Base-by-base conservation (phyloP, 2,113 vertebrate species). In the Phylloscopus whistleri region DNA sequence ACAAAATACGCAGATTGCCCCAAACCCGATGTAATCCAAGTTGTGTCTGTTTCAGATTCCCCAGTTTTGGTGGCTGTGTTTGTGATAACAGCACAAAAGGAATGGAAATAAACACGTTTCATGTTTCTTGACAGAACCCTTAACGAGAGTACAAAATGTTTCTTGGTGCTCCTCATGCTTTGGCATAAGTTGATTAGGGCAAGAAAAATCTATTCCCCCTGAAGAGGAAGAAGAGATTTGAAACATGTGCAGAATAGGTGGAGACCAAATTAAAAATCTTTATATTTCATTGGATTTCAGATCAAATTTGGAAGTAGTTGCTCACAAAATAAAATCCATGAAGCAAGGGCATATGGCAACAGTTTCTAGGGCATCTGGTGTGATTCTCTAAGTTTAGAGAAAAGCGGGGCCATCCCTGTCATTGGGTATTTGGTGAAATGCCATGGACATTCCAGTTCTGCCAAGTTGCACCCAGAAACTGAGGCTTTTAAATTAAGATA, bases 141-240 rank as follows among this genome's bases (percentile, higher is more conserved):
- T 89, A 77, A 63, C 5, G 5, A 87, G 92, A 87, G 95, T 84
- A 94, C 95, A 96, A 64, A 95, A 82, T 76, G 95, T 96, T 95
- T 96, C 95, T 76, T 82, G 75, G 74, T 82, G 81, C 60, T 93
- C 19, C 52, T 84, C 87, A 56, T 82, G 92, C 87, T 87, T 72
- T 90, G 94, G 81, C 84, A 37, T 91, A 91, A 95, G 75, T 79
- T 79, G 92, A 96, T 94, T 72, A 96, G 78, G 69, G 74, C 69
- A 84, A 89, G 81, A 75, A 78, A 91, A 93, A 87, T 78, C 92
- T 70, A 90, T 91, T 93, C 52, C 64, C 31, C 48, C 63, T 27
- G 39, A 89, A 59, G 75, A 76, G 37, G 55, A 95, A 90, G 51
- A 84, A 81, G 43, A 28, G 44, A 52, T 94, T 73, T 82, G 53